Evolutionary conservation across 2,888 invertebrate genomes (phyloP), one percentile per base, ranked within the genome.

Genomic region (Chalcosyrphus nemorum): DNA sequence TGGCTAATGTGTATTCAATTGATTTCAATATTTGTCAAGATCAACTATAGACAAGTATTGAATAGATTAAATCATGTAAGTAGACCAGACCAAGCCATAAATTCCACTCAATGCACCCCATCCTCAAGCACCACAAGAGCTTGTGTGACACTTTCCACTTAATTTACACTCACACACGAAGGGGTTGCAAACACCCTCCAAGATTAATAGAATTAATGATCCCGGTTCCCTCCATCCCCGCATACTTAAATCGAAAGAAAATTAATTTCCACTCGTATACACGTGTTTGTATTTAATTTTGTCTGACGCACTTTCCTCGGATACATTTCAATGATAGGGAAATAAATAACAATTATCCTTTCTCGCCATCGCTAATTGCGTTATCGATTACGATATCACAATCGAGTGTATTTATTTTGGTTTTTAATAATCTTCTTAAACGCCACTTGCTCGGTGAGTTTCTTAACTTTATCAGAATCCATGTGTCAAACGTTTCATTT

Each of bases 51-150:
- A 9, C 1, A 38, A 3, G 15, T 15, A 2, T 1, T 15, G 7
- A 3, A 15, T 17, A 17, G 45, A 19, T 21, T 50, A 21, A 50
- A 2, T 35, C 35, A 65, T 65, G 13, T 27, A 35, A 41, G n/a
- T 17, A 61, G 43, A 29, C n/a, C 45, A 17, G 21, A 7, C 21
- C 27, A 38, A 21, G 52, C 17, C 15, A 66, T 66, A 66, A 52
- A 66, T 66, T 41, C 15, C 27, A 66, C 50, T 52, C 65, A 66
- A 52, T 41, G 24, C 27, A 41, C 24, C 52, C 65, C 38, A 38
- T 38, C 38, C 19, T 19, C 17, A 35, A 19, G 7, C 35, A 24
- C 13, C 21, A 13, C 45, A 41, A 3, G 15, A 17, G 9, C 45
- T 17, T 19, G 45, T 45, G 50, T 11, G 38, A 24, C 45, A 21